Base-by-base conservation (phyloP, 2,113 vertebrate genomes). In the Ivindomyrus marchei region DNA sequence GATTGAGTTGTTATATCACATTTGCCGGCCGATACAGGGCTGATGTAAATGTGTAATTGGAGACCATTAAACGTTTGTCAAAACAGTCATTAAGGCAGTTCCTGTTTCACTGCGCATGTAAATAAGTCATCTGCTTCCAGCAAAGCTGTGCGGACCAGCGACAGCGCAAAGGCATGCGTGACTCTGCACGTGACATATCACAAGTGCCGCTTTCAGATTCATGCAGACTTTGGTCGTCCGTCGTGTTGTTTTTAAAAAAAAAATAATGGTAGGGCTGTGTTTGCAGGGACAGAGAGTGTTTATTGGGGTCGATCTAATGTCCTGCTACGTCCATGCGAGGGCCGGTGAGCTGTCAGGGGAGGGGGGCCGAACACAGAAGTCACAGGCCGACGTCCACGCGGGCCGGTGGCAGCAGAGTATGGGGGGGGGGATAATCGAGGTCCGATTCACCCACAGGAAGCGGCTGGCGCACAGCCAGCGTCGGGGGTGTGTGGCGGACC, bases 1-100 rank as follows among this genome's bases (percentile, higher is more conserved):
- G 97, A 98, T 97, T 97, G 97, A 97, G 96, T 98, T 98, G 97
- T 98, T 97, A 97, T 97, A 98, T 98, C 97, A 97, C 97, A 96
- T 97, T 98, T 97, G 97, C 97, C 96, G 96, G 92, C 90, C 93
- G 93, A 95, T 92, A 90, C 93, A 92, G 50, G 93, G 94, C 92
- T 91, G 92, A 96, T 95, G 95, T 95, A 94, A 95, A 97, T 97
- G 97, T 97, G 97, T 97, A 97, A 97, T 97, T 96, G 95, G 96
- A 97, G 97, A 95, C 95, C 96, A 95, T 95, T 94, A 97, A 97
- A 97, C 96, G 96, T 97, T 97, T 97, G 97, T 97, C 96, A 96
- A 96, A 98, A 97, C 97, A 97, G 94, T 95, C 97, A 96, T 93
- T 91, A 93, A 90, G 93, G 93, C 93, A 92, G 92, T 92, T 93